phyloP scores from a whole-genome alignment of 2,113 vertebrate genomes.

The Coregonus clupeaformis region DNA sequence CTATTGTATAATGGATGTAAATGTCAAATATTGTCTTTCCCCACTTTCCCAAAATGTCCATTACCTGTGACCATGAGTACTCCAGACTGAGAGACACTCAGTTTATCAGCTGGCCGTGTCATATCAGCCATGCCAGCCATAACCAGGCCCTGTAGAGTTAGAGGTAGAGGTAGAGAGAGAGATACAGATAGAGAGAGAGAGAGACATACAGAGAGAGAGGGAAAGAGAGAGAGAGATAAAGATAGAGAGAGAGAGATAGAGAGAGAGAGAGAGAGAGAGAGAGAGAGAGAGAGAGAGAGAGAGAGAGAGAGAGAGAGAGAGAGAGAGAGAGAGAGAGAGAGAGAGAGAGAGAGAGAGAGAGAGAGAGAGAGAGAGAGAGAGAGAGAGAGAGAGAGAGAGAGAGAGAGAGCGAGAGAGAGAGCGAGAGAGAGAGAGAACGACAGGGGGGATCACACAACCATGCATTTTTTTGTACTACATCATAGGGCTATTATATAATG shows the following conservation, averaged over 20 bases:
- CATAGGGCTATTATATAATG: neutral
- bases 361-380: neutral
- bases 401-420: neutral
- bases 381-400: neutral
- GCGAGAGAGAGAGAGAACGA: neutral
- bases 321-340: neutral
- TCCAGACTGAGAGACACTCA: constrained; percentile 83
- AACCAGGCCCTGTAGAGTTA: constrained; percentile 77
- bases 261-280: neutral
- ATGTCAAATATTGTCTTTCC: neutral
- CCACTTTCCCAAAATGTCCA: neutral
- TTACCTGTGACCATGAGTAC: constrained; percentile 86
- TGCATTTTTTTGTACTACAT: neutral
- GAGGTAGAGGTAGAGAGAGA: neutral
- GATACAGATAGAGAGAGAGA: neutral
- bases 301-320: too few species aligned
- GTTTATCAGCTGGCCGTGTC: constrained; percentile 86
- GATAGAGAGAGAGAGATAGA: too few species aligned
- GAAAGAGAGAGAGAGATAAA: neutral
- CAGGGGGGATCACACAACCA: neutral
- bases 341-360: neutral
- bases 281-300: neutral
- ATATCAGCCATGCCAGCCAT: constrained; percentile 85
- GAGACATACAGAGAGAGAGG: neutral
- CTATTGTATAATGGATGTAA: neutral